Evolutionary conservation across 2,888 invertebrate genomes (phyloP).

Genomic region (Elegia similella): DNA sequence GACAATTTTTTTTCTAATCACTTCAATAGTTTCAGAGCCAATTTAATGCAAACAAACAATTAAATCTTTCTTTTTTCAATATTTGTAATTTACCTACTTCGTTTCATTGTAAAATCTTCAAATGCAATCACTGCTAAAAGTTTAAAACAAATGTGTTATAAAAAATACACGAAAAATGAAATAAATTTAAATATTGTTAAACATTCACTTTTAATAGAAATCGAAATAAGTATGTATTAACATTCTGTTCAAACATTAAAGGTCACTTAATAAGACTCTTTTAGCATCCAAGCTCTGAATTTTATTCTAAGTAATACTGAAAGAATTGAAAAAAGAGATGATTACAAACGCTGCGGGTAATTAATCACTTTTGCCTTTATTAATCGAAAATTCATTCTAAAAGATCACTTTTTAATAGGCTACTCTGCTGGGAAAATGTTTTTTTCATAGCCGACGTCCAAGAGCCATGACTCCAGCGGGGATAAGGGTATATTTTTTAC

Average conservation of each 20-base stretch:
- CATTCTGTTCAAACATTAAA: neutral
- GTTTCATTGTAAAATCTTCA: neutral
- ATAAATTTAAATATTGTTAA: neutral
- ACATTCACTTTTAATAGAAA: neutral
- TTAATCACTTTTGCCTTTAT: conserved; percentile 15
- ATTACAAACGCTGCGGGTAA: conserved; percentile 3
- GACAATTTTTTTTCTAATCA: too few relatives aligned
- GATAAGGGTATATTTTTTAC: conserved; percentile 23
- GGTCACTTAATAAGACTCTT: neutral
- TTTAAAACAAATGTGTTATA: neutral
- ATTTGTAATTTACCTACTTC: neutral
- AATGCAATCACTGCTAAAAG: neutral
- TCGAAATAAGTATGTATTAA: neutral
- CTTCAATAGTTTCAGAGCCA: too few relatives aligned
- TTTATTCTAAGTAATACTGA: neutral
- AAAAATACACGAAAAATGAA: neutral
- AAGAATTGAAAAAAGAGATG: conserved; percentile 8
- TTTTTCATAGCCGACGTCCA: conserved; percentile 10
- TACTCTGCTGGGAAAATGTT: conserved; percentile 1
- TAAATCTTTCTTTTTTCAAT: too few relatives aligned
- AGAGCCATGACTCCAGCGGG: conserved; percentile 24
- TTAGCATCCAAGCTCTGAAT: neutral
- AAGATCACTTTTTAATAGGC: conserved; percentile 16
- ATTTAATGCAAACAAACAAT: too few relatives aligned
- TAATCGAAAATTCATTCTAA: conserved; percentile 14